A percentile compares a stretch with the other conserved stretches of the same genome.
Evolutionary conservation across 1,140 invertebrate genomes (phyloP).

Genomic region (Rhopalosiphum padi): DNA sequence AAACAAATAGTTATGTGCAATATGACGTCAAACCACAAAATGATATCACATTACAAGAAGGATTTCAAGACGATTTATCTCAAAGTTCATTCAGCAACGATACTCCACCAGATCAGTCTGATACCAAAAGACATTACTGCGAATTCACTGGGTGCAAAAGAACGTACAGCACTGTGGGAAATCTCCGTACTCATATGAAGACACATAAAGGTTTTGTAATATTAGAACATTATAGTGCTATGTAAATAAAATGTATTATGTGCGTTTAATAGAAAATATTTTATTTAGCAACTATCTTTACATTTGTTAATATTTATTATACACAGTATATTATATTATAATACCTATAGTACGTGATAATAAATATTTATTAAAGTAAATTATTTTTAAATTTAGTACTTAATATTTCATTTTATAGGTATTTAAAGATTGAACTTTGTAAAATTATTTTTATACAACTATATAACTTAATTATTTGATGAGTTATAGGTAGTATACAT

Average conservation of each 20-base stretch:
- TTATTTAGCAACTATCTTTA: neutral
- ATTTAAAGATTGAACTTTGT: neutral
- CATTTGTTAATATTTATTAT: too few species aligned
- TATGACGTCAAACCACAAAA: slow-evolving; percentile 32
- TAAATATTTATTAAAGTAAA: neutral
- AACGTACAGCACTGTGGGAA: slow-evolving; percentile 93
- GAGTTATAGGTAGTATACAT: too few species aligned
- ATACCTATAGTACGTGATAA: neutral
- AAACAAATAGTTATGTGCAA: slow-evolving; percentile 37
- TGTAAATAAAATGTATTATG: neutral
- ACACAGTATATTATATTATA: neutral
- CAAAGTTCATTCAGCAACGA: slow-evolving; percentile 63
- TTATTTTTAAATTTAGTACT: neutral
- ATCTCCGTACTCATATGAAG: slow-evolving; percentile 94
- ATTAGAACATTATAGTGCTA: neutral
- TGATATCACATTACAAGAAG: slow-evolving; percentile 35
- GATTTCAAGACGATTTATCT: slow-evolving; percentile 45
- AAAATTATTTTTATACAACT: too few species aligned
- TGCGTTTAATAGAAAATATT: neutral
- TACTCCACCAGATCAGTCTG: slow-evolving; percentile 69
- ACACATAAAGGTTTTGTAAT: slow-evolving; percentile 86
- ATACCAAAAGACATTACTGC: slow-evolving; percentile 80
- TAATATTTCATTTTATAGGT: neutral
- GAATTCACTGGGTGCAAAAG: slow-evolving; percentile 88
- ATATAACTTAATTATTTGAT: neutral